phyloP scores from a whole-genome alignment of 1,140 invertebrate species.

The Prorops nasuta region DNA sequence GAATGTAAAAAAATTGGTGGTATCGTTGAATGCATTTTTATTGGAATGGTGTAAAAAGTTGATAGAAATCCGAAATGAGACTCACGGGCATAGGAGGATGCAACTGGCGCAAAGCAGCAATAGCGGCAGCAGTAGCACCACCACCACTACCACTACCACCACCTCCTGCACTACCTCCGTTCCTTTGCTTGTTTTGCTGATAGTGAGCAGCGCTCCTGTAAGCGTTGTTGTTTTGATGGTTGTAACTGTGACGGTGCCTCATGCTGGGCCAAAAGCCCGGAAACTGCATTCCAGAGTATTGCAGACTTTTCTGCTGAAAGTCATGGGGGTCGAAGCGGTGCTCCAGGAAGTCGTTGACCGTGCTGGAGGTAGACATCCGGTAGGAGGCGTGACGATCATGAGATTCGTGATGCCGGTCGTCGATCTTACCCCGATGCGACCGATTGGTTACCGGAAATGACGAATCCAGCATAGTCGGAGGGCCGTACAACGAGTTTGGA shows the following conservation, averaged over 20 bases:
- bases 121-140: too few relatives aligned
- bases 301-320: slow-evolving; percentile 3
- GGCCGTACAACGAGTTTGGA: slow-evolving; percentile 20
- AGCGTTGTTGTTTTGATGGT: slow-evolving; percentile 28
- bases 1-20: too few relatives aligned
- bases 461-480: slow-evolving; percentile 10
- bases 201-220: slow-evolving; percentile 18
- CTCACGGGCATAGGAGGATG: slow-evolving; percentile 43
- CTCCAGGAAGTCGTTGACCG: slow-evolving; percentile 16
- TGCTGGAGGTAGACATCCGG: slow-evolving; percentile 10
- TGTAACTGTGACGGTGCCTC: slow-evolving; percentile 14
- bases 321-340: slow-evolving; percentile 17
- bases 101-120: slow-evolving; percentile 30
- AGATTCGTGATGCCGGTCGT: slow-evolving; percentile 18
- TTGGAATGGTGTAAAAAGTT: too few relatives aligned
- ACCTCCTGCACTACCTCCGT: slow-evolving; percentile 44
- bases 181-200: slow-evolving; percentile 30
- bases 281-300: slow-evolving; percentile 13
- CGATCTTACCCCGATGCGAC: slow-evolving; percentile 12
- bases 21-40: too few relatives aligned
- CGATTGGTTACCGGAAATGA: slow-evolving; percentile 8
- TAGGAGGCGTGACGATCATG: slow-evolving; percentile 16
- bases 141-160: too few relatives aligned
- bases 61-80: too few relatives aligned
- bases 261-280: slow-evolving; percentile 19